Percentiles rank a stretch among this genome's conserved stretches.
These are phyloP conservation scores for Okapia johnstoni DNA, from an alignment of 2,113 vertebrate genomes.

Conservation along the genomic window DNA sequence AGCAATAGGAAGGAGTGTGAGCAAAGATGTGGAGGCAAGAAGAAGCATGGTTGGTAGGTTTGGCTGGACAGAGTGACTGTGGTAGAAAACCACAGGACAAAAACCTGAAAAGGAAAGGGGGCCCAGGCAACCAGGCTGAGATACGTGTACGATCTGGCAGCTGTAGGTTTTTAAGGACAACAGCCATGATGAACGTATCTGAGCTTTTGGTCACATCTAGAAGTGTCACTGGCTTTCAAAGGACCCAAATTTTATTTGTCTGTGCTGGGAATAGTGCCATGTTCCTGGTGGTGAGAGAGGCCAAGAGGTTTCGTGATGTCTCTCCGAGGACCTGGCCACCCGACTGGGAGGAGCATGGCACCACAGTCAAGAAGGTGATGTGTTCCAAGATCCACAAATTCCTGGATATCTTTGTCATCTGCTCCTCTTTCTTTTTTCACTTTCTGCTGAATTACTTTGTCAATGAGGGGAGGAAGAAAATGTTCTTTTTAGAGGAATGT, in stretches of 20 bases:
- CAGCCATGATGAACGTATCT: not conserved
- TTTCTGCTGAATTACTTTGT: slow-evolving; percentile 60
- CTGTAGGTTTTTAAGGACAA: not conserved
- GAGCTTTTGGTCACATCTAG: not conserved
- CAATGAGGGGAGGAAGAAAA: slow-evolving; percentile 66
- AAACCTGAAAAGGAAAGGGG: not conserved
- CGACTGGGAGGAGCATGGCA: not conserved
- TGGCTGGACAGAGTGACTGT: not conserved
- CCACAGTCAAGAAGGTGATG: not conserved
- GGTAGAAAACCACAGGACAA: not conserved
- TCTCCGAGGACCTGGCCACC: not conserved
- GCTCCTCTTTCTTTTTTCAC: slow-evolving; percentile 26
- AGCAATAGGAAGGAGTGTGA: not conserved
- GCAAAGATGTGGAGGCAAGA: not conserved
- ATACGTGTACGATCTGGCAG: not conserved
- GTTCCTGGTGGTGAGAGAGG: not conserved
- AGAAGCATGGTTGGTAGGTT: not conserved
- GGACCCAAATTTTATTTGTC: not conserved
- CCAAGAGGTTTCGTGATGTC: not conserved
- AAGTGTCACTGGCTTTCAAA: not conserved
- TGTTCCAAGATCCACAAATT: slow-evolving; percentile 30
- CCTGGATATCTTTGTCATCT: slow-evolving; percentile 53
- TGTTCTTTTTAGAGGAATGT: slow-evolving; percentile 56
- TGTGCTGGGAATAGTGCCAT: not conserved
- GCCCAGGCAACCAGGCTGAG: not conserved